phyloP scores from a whole-genome alignment of 2,888 invertebrate species.

The Sphaerophoria rueppellii region DNA sequence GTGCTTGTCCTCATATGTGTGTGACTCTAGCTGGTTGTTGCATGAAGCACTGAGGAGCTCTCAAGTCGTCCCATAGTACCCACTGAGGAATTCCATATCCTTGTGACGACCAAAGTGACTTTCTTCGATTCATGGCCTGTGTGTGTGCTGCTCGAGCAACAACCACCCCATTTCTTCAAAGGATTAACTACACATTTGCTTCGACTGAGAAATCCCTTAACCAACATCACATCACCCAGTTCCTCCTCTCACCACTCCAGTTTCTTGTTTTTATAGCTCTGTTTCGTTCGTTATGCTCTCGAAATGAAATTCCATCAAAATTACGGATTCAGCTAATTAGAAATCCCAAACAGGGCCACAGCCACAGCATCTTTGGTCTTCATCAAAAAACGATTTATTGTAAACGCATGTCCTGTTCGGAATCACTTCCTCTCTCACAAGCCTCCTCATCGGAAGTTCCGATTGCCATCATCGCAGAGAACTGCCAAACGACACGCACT shows the following conservation, averaged over 20 bases:
- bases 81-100: constrained; percentile 70
- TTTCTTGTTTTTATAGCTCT: constrained; percentile 17
- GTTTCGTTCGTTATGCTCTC: constrained; percentile 1
- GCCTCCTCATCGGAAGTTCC: constrained; percentile 64
- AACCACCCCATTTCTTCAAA: constrained; percentile 55
- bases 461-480: constrained; percentile 19
- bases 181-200: constrained; percentile 62
- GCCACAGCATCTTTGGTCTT: constrained; percentile 19
- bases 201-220: constrained; percentile 20
- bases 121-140: constrained; percentile 71
- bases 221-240: constrained; percentile 3
- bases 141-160: constrained; percentile 12
- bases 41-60: constrained; percentile 25
- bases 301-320: constrained; percentile 70
- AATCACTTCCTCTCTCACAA: constrained; percentile 46
- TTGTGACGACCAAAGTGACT: constrained; percentile 73
- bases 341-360: constrained; percentile 49
- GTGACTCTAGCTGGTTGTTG: neutral
- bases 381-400: constrained; percentile 35
- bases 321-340: constrained; percentile 69
- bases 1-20: constrained; percentile 29
- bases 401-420: constrained; percentile 13
- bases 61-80: constrained; percentile 60
- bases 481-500: constrained; percentile 42
- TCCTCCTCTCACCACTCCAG: neutral